Conservation (phyloP, 2,113 vertebrate genomes). For the Cebus imitator region DNA sequence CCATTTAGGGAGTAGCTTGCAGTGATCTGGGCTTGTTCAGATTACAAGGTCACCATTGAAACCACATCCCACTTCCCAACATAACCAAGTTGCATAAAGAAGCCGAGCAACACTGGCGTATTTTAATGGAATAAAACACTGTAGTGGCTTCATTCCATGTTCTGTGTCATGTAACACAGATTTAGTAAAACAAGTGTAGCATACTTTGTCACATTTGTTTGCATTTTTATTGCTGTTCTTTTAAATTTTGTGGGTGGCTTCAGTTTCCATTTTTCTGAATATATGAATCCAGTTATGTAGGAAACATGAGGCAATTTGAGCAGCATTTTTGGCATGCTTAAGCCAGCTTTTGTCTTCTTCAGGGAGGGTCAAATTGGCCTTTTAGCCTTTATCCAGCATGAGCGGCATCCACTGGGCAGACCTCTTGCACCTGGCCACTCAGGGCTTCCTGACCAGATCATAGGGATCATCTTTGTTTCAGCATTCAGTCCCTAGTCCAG, state of each 20-base stretch:
- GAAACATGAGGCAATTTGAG: not conserved
- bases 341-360: not conserved
- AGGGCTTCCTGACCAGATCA: rapidly evolving
- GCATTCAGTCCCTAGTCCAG: rapidly evolving
- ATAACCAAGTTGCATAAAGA: rapidly evolving
- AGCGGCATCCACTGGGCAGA: rapidly evolving
- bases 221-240: not conserved
- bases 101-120: rapidly evolving
- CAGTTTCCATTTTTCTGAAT: not conserved
- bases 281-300: not conserved
- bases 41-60: rapidly evolving
- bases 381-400: rapidly evolving
- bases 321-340: not conserved
- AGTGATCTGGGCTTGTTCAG: rapidly evolving
- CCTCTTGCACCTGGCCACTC: rapidly evolving
- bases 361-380: not conserved
- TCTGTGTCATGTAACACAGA: rapidly evolving
- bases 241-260: not conserved
- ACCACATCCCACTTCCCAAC: rapidly evolving
- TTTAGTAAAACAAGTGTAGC: too few relatives aligned
- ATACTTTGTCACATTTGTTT: rapidly evolving
- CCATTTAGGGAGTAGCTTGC: not conserved
- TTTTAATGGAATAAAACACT: rapidly evolving
- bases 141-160: rapidly evolving
- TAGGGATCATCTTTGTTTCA: rapidly evolving